Evolutionary conservation across 53 echinoderm and acorn worm species (phyloP).

Genomic region (Crossaster papposus): DNA sequence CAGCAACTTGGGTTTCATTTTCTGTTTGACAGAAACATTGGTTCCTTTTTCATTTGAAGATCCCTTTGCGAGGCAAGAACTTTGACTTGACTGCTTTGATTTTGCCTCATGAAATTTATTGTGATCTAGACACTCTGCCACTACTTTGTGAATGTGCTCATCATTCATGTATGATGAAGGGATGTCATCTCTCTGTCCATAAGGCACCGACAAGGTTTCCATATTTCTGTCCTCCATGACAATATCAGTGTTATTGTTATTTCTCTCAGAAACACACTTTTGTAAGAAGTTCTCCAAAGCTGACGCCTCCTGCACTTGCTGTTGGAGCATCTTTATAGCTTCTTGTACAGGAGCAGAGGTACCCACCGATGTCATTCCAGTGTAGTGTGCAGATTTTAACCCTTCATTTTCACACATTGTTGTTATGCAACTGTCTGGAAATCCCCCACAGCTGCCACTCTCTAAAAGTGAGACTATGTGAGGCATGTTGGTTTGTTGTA

Average conservation of each 20-base stretch:
- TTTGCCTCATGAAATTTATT: background rate
- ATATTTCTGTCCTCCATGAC: background rate
- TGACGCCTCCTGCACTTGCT: background rate
- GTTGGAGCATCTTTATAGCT: conserved; percentile 15
- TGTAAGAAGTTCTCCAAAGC: background rate
- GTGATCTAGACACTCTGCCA: background rate
- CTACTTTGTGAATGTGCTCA: background rate
- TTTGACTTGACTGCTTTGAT: background rate
- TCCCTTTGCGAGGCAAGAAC: background rate
- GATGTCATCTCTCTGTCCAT: background rate
- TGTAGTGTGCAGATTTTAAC: background rate
- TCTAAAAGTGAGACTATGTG: background rate
- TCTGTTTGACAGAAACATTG: background rate
- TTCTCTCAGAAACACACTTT: background rate
- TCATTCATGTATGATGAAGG: conserved; percentile 3
- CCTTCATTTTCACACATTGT: background rate
- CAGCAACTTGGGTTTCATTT: conserved; percentile 3
- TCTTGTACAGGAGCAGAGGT: background rate
- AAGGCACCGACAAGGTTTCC: background rate
- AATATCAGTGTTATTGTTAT: too few relatives aligned
- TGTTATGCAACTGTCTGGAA: background rate
- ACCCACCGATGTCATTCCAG: background rate
- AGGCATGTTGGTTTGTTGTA: background rate
- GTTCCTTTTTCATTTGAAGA: background rate
- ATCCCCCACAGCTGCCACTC: background rate